Base-by-base conservation (phyloP, 2,888 invertebrate genomes). In the Rhabditophanes sp. region DNA sequence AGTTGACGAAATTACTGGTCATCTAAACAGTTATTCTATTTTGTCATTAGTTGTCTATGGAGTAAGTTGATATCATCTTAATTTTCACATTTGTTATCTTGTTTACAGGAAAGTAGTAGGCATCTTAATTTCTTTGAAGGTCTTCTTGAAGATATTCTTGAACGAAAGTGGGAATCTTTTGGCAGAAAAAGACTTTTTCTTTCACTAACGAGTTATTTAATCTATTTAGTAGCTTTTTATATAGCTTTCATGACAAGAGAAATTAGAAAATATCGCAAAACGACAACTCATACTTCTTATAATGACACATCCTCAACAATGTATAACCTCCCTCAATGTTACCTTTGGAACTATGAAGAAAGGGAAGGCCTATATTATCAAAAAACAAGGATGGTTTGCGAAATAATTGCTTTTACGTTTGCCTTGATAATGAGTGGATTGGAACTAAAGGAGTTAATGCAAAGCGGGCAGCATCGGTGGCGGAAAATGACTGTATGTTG, bases 81-180 rank as follows among this genome's bases (percentile, higher is more conserved):
- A 7, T 29, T 14, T 19, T 6, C 23, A 11, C 22, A 32, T n/a
- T 14, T 14, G 4, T 34, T 11, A 11, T 17, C n/a, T 11, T 15
- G n/a, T 14, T 24, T 72, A 26, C 60, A 87, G 87, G 84, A 85
- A 58, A 82, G 81, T 71, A 78, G 82, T 52, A 84, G 82, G 60
- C 93, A 93, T 71, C 72, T 93, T 53, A 85, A 87, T 55, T 73
- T 93, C 37, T 76, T 93, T 70, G 88, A 90, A 65, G 90, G 90
- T 0, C 78, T 88, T 52, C 70, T 93, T 26, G 82, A 87, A 14
- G 87, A 90, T 66, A 74, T 93, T n/a, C 69, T 93, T 12, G 79
- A 85, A 65, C 84, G 87, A 3, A 93, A 93, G 71, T 93, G 93
- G 93, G 83, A 87, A 60, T 81, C 87, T 0, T 93, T 88, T 66